Percentiles rank a stretch among this genome's conserved stretches.
These are phyloP conservation scores for Psix sp. DNA, from an alignment of 1,140 invertebrate species.

Conservation along the genomic window DNA sequence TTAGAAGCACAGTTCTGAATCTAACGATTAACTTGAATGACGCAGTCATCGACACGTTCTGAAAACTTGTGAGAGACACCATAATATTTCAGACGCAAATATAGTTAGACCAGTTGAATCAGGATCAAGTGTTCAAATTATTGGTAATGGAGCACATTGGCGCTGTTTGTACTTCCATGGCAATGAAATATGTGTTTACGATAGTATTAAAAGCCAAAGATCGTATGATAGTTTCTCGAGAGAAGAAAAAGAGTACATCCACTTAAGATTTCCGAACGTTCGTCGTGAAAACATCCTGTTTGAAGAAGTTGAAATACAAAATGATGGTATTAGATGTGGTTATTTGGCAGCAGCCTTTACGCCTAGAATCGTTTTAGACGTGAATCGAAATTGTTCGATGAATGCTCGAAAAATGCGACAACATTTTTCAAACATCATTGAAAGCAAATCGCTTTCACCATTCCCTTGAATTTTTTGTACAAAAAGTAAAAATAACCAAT, in stretches of 20 bases:
- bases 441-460: no score
- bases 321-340: constrained; percentile 13
- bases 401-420: no score
- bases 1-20: background rate
- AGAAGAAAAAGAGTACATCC: background rate
- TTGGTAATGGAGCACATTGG: background rate
- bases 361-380: constrained; percentile 3
- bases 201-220: background rate
- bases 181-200: background rate
- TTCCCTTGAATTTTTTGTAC: no score
- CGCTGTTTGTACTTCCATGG: background rate
- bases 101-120: background rate
- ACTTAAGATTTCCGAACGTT: background rate
- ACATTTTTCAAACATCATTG: no score
- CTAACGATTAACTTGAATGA: background rate
- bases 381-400: background rate
- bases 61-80: background rate
- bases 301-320: constrained; percentile 1
- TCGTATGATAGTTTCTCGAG: background rate
- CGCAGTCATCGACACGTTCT: background rate
- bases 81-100: background rate
- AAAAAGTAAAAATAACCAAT: no score
- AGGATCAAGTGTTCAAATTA: background rate
- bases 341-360: constrained; percentile 19
- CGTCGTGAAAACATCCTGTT: background rate